Conservation (phyloP, 2,797 vertebrate genomes). For the Neopelma chrysocephalum region DNA sequence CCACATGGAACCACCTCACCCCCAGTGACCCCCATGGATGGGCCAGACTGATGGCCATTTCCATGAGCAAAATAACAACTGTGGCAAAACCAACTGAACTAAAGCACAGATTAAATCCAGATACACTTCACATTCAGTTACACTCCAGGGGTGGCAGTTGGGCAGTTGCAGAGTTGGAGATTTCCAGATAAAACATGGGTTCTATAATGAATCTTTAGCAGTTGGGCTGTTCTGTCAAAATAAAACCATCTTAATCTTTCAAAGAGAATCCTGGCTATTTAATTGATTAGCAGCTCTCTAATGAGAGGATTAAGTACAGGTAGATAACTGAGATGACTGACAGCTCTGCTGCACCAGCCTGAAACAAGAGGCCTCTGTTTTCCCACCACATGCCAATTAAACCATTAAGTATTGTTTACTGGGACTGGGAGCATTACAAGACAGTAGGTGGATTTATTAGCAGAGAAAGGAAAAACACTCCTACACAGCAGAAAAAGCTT, state of each 20-base stretch:
- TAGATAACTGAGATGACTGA: conserved; percentile 5
- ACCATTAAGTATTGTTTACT: conserved; percentile 43
- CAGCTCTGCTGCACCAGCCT: background rate
- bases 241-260: conserved; percentile 11
- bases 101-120: background rate
- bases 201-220: background rate
- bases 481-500: conserved; percentile 11
- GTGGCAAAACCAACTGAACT: background rate
- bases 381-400: conserved; percentile 14
- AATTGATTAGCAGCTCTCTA: conserved; percentile 43
- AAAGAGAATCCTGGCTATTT: background rate
- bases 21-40: accelerated
- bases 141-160: accelerated
- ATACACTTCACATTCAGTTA: background rate
- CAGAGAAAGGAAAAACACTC: conserved; percentile 54
- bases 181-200: background rate
- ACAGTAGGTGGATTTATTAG: conserved; percentile 61
- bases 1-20: background rate
- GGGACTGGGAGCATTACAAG: conserved; percentile 36
- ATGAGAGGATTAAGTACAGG: conserved; percentile 9
- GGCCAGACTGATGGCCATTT: background rate
- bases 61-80: background rate
- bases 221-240: conserved; percentile 9
- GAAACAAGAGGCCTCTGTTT: background rate
- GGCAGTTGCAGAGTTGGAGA: background rate